Base-by-base conservation (phyloP, 1,140 invertebrate species). In the Antheraea mylitta region DNA sequence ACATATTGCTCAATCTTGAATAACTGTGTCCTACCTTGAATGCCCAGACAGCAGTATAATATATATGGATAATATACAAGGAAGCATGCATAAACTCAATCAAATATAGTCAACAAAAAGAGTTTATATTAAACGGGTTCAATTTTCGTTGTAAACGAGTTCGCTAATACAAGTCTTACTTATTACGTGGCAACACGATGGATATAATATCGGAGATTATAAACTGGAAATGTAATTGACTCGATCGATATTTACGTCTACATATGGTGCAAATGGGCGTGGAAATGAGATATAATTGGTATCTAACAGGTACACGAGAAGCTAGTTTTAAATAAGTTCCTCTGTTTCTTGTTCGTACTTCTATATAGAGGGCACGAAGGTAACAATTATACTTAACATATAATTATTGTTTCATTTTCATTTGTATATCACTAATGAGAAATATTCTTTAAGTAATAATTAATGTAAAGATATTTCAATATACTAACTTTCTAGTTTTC, bases 201-300 rank as follows among this genome's bases (percentile, higher is more conserved):
- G 64, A 71, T 79, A 77, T 83, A 83, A 83, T 81, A 78, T 81
- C 68, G 73, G 68, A 78, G 78, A 83, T 85, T 83, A 81, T 81
- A 85, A 82, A 85, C 79, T 81, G 76, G 80, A 85, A 82, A 80
- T 71, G 64, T 70, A 67, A 75, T 74, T 68, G 67, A 58, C 66
- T 64, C 66, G 67, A 75, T 75, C 73, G 70, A 72, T 53, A 45
- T 67, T 66, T 59, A 58, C 30, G 63, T 42, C 65, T 22, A 68
- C 68, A 71, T 69, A 67, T 61, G 61, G 70, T 58, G 73, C 60
- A 67, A 75, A 69, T 68, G 62, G 73, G 65, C 60, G 73, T 45
- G 66, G 30, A 63, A 65, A 59, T 18, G 18, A 45, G 37, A n/a
- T 69, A 69, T 71, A 71, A 74, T 74, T 70, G 64, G 66, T 66